Base-by-base conservation (phyloP, 2,797 vertebrate species). In the Halcyon smyrnensis region DNA sequence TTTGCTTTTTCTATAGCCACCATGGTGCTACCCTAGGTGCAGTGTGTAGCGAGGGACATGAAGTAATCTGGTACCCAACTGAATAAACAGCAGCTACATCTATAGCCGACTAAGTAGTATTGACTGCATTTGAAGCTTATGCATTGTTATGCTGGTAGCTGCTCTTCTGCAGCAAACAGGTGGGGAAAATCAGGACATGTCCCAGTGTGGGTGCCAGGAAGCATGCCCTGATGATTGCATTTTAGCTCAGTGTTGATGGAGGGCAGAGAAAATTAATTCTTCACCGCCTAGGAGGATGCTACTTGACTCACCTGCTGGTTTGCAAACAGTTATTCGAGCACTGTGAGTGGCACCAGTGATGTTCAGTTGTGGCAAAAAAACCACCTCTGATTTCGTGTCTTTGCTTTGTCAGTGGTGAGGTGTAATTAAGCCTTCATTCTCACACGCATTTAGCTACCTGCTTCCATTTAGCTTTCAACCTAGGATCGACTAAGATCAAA, bases 221-320 rank as follows among this genome's bases (percentile, higher is more conserved):
- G 39, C 4, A 0, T 60, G 39, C 14, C 39, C 41, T 0, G 1
- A 27, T 30, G 41, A 75, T 5, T 30, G 30, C 28, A 28, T 36
- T 74, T 36, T 68, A 41, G 36, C 50, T 90, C 32, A 6, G n/a
- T 12, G 39, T 23, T 53, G 46, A 78, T 4, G 41, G 53, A 88
- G 15, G 39, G 65, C 65, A 82, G 54, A 48, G 30, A 23, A 32
- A 65, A 25, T 75, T 60, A 65, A 25, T 75, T 60, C 56, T 87
- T 74, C 34, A 54, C 23, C 16, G 32, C 20, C 15, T 59, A 16
- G n/a, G 62, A 70, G 16, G 18, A 41, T 28, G 56, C 30, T 82
- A 12, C 25, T 79, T 86, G 75, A 18, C 54, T 91, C 65, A 59
- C 54, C n/a, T 70, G 12, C 41, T 78, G 30, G 24, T 78, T 94